phyloP scores from a whole-genome alignment of 1,140 invertebrate species.

The Octopus sinensis region DNA sequence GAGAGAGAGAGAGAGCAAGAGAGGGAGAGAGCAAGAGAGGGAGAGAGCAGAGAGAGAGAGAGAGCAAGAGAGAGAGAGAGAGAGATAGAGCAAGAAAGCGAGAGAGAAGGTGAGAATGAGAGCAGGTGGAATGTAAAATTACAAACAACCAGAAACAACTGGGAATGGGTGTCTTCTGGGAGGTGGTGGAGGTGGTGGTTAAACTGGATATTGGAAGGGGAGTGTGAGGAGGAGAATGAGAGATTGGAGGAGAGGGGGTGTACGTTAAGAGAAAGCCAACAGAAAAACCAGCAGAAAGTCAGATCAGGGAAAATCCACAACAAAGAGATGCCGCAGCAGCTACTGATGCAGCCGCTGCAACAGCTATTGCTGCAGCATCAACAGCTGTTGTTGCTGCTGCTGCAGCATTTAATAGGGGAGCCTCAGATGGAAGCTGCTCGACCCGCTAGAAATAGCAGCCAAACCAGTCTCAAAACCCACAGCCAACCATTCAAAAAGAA shows the following conservation, averaged over 20 bases:
- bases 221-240: neutral
- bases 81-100: neutral
- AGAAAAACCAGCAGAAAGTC: neutral
- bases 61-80: neutral
- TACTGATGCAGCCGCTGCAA: too few species aligned
- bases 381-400: too few species aligned
- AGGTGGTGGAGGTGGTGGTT: neutral
- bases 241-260: neutral
- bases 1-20: too few species aligned
- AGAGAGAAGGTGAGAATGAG: neutral
- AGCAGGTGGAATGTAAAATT: neutral
- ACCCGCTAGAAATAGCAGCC: too few species aligned
- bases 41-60: too few species aligned
- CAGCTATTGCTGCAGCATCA: too few species aligned
- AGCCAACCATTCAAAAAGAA: too few species aligned
- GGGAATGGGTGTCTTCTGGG: neutral
- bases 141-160: neutral
- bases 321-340: too few species aligned
- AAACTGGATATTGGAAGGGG: neutral
- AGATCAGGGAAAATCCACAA: neutral
- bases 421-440: too few species aligned
- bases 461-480: too few species aligned
- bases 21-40: too few species aligned
- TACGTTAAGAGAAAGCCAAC: neutral
- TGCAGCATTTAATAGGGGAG: too few species aligned